Percentiles rank a stretch among this genome's conserved stretches.
phyloP scores from a whole-genome alignment of 2,888 invertebrate species.

The Pteria penguin region DNA sequence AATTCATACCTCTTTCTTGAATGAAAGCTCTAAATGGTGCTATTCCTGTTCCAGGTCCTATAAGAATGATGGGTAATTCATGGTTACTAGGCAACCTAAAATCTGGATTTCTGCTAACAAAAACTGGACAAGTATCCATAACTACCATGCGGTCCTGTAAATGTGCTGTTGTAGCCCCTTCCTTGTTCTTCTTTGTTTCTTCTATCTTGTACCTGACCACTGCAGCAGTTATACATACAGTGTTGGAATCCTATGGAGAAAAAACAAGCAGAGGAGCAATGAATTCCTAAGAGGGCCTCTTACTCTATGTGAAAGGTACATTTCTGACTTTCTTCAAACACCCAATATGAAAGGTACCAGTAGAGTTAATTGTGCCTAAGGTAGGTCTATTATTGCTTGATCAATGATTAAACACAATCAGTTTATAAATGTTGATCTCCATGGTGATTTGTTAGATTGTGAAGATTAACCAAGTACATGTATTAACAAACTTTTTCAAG shows the following conservation, averaged over 20 bases:
- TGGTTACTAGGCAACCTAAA: conserved; percentile 61
- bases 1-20: conserved; percentile 83
- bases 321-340: too few species aligned
- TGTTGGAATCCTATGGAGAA: conserved; percentile 48
- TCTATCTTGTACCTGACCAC: conserved; percentile 58
- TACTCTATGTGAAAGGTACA: too few species aligned
- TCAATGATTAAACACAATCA: too few species aligned
- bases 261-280: neutral
- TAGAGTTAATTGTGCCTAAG: too few species aligned
- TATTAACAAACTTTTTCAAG: too few species aligned
- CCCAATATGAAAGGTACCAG: too few species aligned
- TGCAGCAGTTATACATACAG: conserved; percentile 63
- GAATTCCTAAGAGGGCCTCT: neutral
- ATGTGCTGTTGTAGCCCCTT: conserved; percentile 64
- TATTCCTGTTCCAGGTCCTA: conserved; percentile 97
- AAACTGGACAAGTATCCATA: conserved; percentile 59
- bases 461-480: too few species aligned
- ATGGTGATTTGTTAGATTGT: too few species aligned
- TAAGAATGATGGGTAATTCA: conserved; percentile 87
- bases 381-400: too few species aligned
- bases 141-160: conserved; percentile 59
- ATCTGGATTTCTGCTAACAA: conserved; percentile 67
- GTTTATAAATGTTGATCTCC: too few species aligned
- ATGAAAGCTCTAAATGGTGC: conserved; percentile 94
- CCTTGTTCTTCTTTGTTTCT: conserved; percentile 40